Base-by-base conservation (phyloP, 2,113 vertebrate genomes). In the Neotragus pygmaeus region DNA sequence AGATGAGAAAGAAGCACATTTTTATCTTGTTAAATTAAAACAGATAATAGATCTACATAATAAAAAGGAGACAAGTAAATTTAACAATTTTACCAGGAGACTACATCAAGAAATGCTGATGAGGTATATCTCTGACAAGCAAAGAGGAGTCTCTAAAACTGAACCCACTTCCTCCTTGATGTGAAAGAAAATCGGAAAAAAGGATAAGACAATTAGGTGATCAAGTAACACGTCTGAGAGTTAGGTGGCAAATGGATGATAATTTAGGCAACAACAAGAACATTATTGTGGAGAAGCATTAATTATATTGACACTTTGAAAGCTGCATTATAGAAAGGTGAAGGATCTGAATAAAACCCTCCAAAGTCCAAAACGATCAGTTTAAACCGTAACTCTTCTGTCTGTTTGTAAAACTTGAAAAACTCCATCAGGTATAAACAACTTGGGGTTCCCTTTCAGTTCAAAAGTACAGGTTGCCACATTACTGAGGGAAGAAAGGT, bases 191-290 rank as follows among this genome's bases (percentile, higher is more conserved):
- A 95, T 90, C 2, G 96, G 30, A 95, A 95, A 91, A 73, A 97
- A 14, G 47, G n/a, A 92, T 58, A 84, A 98, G 86, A 88, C 92
- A 97, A 97, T 70, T 91, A 97, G 92, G 78, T 17, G 45, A 94
- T 96, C 70, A 95, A 93, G 55, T 90, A 95, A 80, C 86, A 49
- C 75, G 75, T 57, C 88, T 80, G 60, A 97, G 88, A 93, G 86
- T n/a, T 75, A 96, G 97, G 93, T n/a, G 64, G 62, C 23, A 96
- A 95, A 94, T 88, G 66, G 81, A 57, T 89, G 92, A 47, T 86
- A 92, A 97, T 96, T 97, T 91, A 95, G 66, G 73, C 95, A 87
- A 21, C 27, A 28, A 30, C 1, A 97, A 97, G 73, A 70, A 94
- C 64, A 55, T 96, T 96, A 85, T 95, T 89, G 78, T 70, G 45